Base-by-base conservation (phyloP, 2,113 vertebrate genomes). In the Vulpes lagopus region DNA sequence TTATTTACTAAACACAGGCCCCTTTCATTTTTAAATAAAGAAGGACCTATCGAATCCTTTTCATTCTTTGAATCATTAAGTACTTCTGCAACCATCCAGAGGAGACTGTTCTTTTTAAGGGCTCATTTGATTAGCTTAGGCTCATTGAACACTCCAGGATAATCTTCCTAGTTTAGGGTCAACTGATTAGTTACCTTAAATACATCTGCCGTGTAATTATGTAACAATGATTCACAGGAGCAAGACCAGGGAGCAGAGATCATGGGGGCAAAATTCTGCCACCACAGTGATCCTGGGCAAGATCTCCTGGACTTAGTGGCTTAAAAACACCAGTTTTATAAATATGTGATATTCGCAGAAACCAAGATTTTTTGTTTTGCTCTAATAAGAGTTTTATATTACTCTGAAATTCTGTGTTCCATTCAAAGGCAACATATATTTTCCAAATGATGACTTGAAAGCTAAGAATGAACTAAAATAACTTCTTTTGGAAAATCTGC, bases 391-490 rank as follows among this genome's bases (percentile, higher is more conserved):
- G 3, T 82, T 49, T 60, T 35, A 49, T 94, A 94, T 97, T 88
- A 87, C n/a, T 69, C 59, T 93, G 73, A 97, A 65, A n/a, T 65
- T 93, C 59, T 76, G 55, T 69, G 20, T 81, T 20, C 11, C 8
- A 2, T 90, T 97, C 35, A 71, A 91, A 94, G 43, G 80, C 25
- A 82, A n/a, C 11, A 80, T 69, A 22, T 76, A 94, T 91, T 96
- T 93, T 95, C 94, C 73, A 97, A 74, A 30, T 81, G 86, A 49
- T 81, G 89, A 83, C 17, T 97, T 81, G 35, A 32, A 97, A 91
- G 53, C 64, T 98, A 91, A 96, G 94, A 97, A 93, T 94, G 32
- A 94, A 6, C 69, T 82, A 88, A 96, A 96, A 95, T 97, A 89
- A 90, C 81, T 94, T 92, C 89, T 79, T 88, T 9, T 55, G 95